A percentile compares a stretch with the other conserved stretches of the same genome.
Conservation (phyloP, 2,797 vertebrate species). For the Neosalanx taihuensis region DNA sequence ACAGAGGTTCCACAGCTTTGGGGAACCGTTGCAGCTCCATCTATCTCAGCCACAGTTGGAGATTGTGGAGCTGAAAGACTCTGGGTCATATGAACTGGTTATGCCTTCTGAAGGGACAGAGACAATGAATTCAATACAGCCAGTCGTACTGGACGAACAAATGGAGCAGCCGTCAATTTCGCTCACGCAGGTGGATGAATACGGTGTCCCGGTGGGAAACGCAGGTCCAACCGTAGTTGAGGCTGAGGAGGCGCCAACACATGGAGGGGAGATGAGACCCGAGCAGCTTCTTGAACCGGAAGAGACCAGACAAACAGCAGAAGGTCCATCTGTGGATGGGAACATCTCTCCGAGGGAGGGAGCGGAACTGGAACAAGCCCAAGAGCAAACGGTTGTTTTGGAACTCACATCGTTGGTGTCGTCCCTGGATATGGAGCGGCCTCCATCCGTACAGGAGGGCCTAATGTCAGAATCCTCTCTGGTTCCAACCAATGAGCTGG, state of each 20-base stretch:
- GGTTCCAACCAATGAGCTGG: slow-evolving; percentile 41
- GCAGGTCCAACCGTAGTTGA: slow-evolving; percentile 40
- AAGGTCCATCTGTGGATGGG: slow-evolving; percentile 23
- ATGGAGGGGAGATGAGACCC: slow-evolving; percentile 34
- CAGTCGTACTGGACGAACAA: slow-evolving; percentile 65
- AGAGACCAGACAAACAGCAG: slow-evolving; percentile 6
- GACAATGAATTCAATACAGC: slow-evolving; percentile 66
- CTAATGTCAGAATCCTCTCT: slow-evolving; percentile 43
- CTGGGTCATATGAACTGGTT: slow-evolving; percentile 26
- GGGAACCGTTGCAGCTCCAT: slow-evolving; percentile 40
- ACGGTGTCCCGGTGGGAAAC: slow-evolving; percentile 37
- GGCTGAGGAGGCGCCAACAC: slow-evolving; percentile 31
- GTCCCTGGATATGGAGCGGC: slow-evolving; percentile 59
- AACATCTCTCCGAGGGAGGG: slow-evolving; percentile 47
- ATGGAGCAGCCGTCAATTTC: slow-evolving; percentile 54
- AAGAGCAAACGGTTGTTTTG: slow-evolving; percentile 63
- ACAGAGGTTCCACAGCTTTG: slow-evolving; percentile 51
- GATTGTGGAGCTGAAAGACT: slow-evolving; percentile 44
- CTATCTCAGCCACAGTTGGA: slow-evolving; percentile 44
- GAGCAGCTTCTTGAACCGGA: slow-evolving; percentile 40
- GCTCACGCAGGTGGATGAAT: slow-evolving; percentile 35
- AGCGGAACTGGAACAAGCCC: slow-evolving; percentile 40
- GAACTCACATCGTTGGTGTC: slow-evolving; percentile 66
- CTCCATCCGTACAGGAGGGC: slow-evolving; percentile 41
- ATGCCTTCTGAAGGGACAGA: slow-evolving; percentile 52